phyloP scores from a whole-genome alignment of 2,888 invertebrate species.

The Rhabditophanes sp. region DNA sequence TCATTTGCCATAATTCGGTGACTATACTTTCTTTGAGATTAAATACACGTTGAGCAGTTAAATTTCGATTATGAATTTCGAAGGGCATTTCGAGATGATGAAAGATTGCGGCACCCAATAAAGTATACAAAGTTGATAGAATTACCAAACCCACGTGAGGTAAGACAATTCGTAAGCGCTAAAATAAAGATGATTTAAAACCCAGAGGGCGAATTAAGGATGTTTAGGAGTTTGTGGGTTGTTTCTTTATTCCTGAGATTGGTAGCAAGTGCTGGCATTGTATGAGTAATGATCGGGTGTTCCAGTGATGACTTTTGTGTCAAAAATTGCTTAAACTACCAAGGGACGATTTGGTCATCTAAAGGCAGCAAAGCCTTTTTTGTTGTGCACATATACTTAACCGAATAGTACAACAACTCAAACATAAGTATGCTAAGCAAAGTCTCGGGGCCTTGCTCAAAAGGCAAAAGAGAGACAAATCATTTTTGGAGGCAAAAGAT shows the following conservation, averaged over 20 bases:
- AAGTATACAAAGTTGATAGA: constrained; percentile 36
- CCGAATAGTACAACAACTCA: too few species aligned
- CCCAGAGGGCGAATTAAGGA: too few species aligned
- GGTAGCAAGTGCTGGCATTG: constrained; percentile 7
- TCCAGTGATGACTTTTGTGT: constrained; percentile 6
- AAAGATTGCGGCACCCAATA: constrained; percentile 41
- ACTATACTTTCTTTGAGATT: constrained; percentile 27
- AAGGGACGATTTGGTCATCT: constrained; percentile 5
- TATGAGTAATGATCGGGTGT: constrained; percentile 7
- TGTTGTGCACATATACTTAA: too few species aligned
- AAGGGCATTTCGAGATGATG: constrained; percentile 38
- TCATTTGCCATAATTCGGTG: constrained; percentile 26
- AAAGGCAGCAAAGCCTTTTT: too few species aligned
- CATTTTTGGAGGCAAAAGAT: too few species aligned
- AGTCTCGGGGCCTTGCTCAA: too few species aligned
- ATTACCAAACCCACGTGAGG: constrained; percentile 42
- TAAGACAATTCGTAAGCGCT: constrained; percentile 36
- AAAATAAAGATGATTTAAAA: constrained; percentile 14
- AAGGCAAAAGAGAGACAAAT: too few species aligned
- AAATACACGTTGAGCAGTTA: constrained; percentile 27
- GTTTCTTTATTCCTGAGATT: too few species aligned
- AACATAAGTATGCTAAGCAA: too few species aligned
- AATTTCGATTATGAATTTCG: constrained; percentile 36
- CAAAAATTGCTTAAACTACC: constrained; percentile 3
- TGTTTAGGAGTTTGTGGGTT: too few species aligned